Percentiles rank a stretch among this genome's conserved stretches.
Evolutionary conservation across 1,140 invertebrate genomes (phyloP).

Genomic region (Drosophila nigrodunni): DNA sequence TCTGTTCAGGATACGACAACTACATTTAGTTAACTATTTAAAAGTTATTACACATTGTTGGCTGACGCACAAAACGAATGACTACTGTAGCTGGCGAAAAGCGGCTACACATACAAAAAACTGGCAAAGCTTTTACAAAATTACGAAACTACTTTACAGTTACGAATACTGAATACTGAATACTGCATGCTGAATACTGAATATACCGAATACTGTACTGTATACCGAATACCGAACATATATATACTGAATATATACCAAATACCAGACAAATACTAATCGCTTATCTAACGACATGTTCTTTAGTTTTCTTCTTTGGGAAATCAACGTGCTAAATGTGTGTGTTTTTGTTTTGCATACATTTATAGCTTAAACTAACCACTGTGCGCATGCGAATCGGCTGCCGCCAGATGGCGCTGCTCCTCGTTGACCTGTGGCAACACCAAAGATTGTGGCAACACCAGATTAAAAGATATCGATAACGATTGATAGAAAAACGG

Average conservation of each 20-base stretch:
- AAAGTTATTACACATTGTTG: conserved; percentile 40
- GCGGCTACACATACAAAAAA: conserved; percentile 60
- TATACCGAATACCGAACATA: conserved; percentile 3
- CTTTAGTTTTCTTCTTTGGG: conserved; percentile 51
- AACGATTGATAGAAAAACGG: too few species aligned
- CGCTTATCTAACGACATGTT: conserved; percentile 36
- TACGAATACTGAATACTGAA: conserved; percentile 63
- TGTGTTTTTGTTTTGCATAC: too few species aligned
- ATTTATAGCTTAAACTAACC: conserved; percentile 69
- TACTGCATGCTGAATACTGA: conserved; percentile 31
- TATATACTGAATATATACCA: conserved; percentile 19
- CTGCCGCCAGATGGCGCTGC: conserved; percentile 60
- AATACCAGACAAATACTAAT: conserved; percentile 11
- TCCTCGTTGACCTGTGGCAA: conserved; percentile 62
- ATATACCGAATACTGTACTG: background rate
- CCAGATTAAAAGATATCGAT: too few species aligned
- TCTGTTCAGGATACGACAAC: conserved; percentile 54
- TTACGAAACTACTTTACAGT: conserved; percentile 79
- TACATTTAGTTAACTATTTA: conserved; percentile 36
- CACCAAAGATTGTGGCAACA: too few species aligned
- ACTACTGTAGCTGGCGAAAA: conserved; percentile 53
- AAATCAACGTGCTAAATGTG: conserved; percentile 40
- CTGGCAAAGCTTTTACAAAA: conserved; percentile 79
- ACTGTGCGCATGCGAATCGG: conserved; percentile 60
- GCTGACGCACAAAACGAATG: conserved; percentile 49